A percentile compares a stretch with the other conserved stretches of the same genome.
phyloP scores from a whole-genome alignment of 2,797 vertebrate species.

The Tenualosa thibaudeaui region DNA sequence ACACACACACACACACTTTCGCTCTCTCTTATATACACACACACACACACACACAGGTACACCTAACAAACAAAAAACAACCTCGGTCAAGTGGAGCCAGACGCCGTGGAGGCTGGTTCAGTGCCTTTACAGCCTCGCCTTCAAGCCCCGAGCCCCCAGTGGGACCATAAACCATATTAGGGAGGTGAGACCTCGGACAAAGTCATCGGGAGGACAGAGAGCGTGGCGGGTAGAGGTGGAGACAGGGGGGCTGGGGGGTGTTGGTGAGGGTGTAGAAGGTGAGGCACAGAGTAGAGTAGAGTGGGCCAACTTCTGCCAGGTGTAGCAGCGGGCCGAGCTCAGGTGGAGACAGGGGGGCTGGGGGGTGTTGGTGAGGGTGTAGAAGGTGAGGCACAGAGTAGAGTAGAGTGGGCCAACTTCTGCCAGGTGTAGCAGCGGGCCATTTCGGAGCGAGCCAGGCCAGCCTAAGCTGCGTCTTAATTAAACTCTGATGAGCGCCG shows the following conservation, averaged over 20 bases:
- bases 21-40: neutral
- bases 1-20: neutral
- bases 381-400: neutral
- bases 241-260: neutral
- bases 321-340: slow-evolving; percentile 31
- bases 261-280: neutral
- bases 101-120: neutral
- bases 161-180: neutral
- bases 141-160: neutral
- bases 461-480: slow-evolving; percentile 47
- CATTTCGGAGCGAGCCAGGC: slow-evolving; percentile 36
- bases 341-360: too few relatives aligned
- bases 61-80: slow-evolving; percentile 2
- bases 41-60: neutral
- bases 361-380: slow-evolving; percentile 30
- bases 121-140: neutral
- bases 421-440: slow-evolving; percentile 46
- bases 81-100: neutral
- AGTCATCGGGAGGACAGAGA: slow-evolving; percentile 67
- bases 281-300: neutral
- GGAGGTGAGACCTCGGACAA: slow-evolving; percentile 48
- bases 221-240: slow-evolving; percentile 26
- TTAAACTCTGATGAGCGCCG: slow-evolving; percentile 44
- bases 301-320: slow-evolving; percentile 45
- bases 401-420: slow-evolving; percentile 27